These are phyloP conservation scores for Apocheima hispidaria DNA, from an alignment of 2,888 invertebrate genomes.

Conservation along the genomic window DNA sequence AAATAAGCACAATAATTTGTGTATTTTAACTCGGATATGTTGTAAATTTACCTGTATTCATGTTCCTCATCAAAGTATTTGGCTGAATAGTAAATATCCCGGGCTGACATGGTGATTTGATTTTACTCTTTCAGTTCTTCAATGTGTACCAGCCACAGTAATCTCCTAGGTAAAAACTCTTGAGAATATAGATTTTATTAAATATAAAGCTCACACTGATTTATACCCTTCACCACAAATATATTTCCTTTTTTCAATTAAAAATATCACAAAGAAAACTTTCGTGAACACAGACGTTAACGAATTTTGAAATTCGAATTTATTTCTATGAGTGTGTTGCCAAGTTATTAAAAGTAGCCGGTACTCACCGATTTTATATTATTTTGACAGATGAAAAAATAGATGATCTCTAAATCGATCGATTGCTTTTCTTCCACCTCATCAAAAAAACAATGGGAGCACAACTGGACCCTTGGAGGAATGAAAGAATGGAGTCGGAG, in stretches of 20 bases:
- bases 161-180: neutral
- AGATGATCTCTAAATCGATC: too few species aligned
- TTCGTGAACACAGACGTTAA: constrained; percentile 57
- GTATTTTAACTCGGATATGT: neutral
- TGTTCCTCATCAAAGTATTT: constrained; percentile 96
- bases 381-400: too few species aligned
- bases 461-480: too few species aligned
- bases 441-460: too few species aligned
- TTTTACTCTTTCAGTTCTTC: constrained; percentile 12
- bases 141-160: constrained; percentile 17
- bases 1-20: neutral
- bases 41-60: constrained; percentile 92
- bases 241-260: neutral
- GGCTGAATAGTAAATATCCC: constrained; percentile 96
- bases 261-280: constrained; percentile 25
- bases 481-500: too few species aligned
- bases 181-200: neutral
- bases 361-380: too few species aligned
- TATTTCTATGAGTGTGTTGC: neutral
- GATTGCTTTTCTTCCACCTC: too few species aligned
- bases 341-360: constrained; percentile 47
- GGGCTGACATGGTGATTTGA: constrained; percentile 78
- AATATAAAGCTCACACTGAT: neutral
- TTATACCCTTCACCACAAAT: too few species aligned
- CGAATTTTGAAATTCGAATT: constrained; percentile 70